Base-by-base conservation (phyloP, 2,113 vertebrate genomes). In the Archocentrus centrarchus region DNA sequence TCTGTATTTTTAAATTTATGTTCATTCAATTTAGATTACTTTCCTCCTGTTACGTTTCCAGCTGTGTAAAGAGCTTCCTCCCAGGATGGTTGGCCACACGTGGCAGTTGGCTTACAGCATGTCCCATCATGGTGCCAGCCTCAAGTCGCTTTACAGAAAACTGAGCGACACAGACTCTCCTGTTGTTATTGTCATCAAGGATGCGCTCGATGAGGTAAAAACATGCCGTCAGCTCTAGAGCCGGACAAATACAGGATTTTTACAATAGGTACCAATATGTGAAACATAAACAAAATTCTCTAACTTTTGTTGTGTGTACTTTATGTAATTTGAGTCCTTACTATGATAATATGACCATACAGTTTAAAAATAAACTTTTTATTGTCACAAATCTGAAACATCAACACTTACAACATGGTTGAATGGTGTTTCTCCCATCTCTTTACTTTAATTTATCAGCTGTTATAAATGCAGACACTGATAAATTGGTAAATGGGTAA, bases 121-220 rank as follows among this genome's bases (percentile, higher is more conserved):
- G 1, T 95, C 90, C 4, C 88, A 85, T 22, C 95, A 96, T 0
- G 96, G 96, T 20, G 86, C 94, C 92, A 97, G 96, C 84, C 96
- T 97, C 85, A 96, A 96, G 86, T 94, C 93, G 17, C 95, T 97
- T 24, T 97, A 97, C 93, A 94, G 96, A 61, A 96, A 94, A 81
- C 93, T 96, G 17, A 61, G 93, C 1, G 11, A 79, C 39, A 89
- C 89, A 1, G 96, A 97, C 59, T 96, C 96, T 0, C 95, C 96
- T 4, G 91, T 89, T 11, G 93, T 97, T 5, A 70, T 97, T 10
- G 88, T 96, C 53, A 95, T 97, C 73, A 96, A 95, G 77, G 96
- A 97, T 24, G 87, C 93, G 1, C 93, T 93, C 2, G 83, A 95
- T 66, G 96, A 96, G 95, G 96, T 96, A 84, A 62, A 78, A 73